A percentile compares a stretch with the other conserved stretches of the same genome.
Evolutionary conservation across 2,113 vertebrate genomes (phyloP).

Genomic region (Myotis lucifugus): DNA sequence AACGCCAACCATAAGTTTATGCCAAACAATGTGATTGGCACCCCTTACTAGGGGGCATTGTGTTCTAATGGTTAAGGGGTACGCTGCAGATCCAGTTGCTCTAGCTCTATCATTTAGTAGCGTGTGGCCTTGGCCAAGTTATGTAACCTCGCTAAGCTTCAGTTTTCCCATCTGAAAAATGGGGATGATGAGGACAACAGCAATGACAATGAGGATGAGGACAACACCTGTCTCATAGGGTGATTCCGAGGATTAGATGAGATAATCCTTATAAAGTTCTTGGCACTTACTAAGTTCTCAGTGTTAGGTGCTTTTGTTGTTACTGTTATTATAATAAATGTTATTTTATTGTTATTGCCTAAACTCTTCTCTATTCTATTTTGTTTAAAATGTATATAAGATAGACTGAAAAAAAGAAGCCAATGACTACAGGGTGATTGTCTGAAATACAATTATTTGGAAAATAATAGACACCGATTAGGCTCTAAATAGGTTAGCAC

Average conservation of each 20-base stretch:
- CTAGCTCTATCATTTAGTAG: not conserved
- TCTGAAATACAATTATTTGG: not conserved
- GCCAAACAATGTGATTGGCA: not conserved
- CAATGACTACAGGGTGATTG: not conserved
- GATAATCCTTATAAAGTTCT: not conserved
- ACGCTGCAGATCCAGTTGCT: not conserved
- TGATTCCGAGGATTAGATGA: not conserved
- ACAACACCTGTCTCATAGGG: not conserved
- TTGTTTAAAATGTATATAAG: conserved; percentile 13
- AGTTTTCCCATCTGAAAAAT: not conserved
- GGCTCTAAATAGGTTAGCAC: not conserved
- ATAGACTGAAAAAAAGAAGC: not conserved
- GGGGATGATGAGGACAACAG: not conserved
- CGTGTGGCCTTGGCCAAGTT: not conserved
- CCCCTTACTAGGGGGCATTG: not conserved
- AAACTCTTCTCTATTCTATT: not conserved
- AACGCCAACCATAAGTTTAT: not conserved
- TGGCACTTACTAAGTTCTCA: not conserved
- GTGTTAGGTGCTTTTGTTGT: conserved; percentile 3
- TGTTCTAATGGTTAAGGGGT: not conserved
- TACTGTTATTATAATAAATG: not conserved
- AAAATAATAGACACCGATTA: not conserved
- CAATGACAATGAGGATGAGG: not conserved
- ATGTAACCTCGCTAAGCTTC: not conserved
- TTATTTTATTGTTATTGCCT: conserved; percentile 22